Base-by-base conservation (phyloP, 2,888 invertebrate species). In the Mechanitis mazaeus region DNA sequence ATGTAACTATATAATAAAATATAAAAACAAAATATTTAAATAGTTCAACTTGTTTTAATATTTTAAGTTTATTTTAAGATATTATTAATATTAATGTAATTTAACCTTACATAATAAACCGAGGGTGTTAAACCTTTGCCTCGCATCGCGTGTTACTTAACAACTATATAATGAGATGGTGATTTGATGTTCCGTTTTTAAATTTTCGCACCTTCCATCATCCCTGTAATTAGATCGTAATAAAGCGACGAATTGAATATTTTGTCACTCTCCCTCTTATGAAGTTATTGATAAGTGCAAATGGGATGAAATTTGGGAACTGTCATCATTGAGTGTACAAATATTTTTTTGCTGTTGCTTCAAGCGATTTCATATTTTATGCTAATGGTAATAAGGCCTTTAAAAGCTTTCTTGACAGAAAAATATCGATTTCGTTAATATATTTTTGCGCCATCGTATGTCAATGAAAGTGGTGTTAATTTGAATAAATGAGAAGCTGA, bases 141-240 rank as follows among this genome's bases (percentile, higher is more conserved):
- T 42, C 42, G 62, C 55, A 67, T 72, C 69, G 69, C 72, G 71
- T 71, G 70, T 69, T 64, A 60, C 58, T 58, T 66, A 70, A 69
- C 69, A 64, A 67, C 61, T 68, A 60, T 64, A 68, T 75, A 75
- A 75, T 75, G 69, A 73, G 70, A 70, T 69, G 68, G 61, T 73
- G 71, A 75, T 74, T 71, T 69, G 63, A 63, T 71, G 68, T 71
- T 73, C 81, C 83, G 81, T 87, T 86, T 86, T 79, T 79, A 84
- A 42, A 86, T 87, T 83, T 85, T 84, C 80, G 79, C 86, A 81
- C 83, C 81, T 83, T 71, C 71, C 70, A 72, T 73, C 74, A 68
- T 83, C 77, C 55, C 72, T 72, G 66, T 74, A 79, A 85, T 85
- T 83, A 83, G 75, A 60, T 65, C 57, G 60, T 64, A 64, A 66